A percentile compares a stretch with the other conserved stretches of the same genome.
Conservation (phyloP, 2,797 vertebrate genomes). For the Argyrosomus regius region DNA sequence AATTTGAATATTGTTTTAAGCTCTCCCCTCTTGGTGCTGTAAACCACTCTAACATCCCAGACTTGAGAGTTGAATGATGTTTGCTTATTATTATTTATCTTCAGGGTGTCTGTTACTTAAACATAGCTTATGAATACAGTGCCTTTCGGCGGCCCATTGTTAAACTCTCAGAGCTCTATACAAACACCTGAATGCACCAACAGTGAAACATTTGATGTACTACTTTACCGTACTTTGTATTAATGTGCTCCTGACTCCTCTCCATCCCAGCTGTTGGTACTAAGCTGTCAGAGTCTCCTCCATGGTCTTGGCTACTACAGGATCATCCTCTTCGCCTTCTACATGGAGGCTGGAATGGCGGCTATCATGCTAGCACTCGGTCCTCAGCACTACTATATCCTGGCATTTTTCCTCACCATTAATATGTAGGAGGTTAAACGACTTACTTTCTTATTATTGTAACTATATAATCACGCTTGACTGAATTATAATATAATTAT, state of each 20-base stretch:
- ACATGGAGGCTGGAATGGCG: slow-evolving; percentile 87
- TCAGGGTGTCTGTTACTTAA: neutral
- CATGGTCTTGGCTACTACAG: slow-evolving; percentile 90
- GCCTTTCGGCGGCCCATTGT: neutral
- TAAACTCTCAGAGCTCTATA: slow-evolving; percentile 7
- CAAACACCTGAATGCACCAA: neutral
- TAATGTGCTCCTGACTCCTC: slow-evolving; percentile 4
- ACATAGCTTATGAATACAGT: neutral
- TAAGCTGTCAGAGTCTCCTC: slow-evolving; percentile 87
- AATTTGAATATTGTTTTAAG: neutral
- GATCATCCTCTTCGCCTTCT: slow-evolving; percentile 91
- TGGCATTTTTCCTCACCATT: slow-evolving; percentile 89
- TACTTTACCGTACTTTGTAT: neutral
- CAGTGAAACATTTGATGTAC: slow-evolving; percentile 1
- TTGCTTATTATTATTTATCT: neutral
- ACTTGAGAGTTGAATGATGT: neutral
- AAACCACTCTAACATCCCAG: neutral
- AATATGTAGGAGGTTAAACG: slow-evolving; percentile 88
- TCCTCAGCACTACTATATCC: slow-evolving; percentile 85
- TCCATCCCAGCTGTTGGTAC: slow-evolving; percentile 87
- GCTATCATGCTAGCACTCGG: slow-evolving; percentile 87
- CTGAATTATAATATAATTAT: neutral
- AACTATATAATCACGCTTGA: neutral
- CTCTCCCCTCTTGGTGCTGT: neutral
- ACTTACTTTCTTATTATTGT: neutral